Evolutionary conservation across 2,113 vertebrate genomes (phyloP).

Genomic region (Vimba vimba): DNA sequence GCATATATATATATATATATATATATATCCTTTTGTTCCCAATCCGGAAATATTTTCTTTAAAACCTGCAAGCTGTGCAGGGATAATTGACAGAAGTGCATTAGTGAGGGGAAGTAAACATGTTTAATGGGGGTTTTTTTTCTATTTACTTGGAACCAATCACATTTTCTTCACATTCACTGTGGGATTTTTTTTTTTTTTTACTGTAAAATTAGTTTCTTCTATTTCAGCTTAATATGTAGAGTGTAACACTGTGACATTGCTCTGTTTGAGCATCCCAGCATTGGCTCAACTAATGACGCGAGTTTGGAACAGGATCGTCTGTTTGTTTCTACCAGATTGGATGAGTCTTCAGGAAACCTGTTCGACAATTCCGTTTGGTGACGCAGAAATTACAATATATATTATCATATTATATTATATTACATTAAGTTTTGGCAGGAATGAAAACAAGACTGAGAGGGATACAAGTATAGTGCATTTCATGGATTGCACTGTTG

Average conservation of each 20-base stretch:
- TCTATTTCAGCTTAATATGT: not conserved
- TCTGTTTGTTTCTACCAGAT: not conserved
- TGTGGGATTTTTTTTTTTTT: not conserved
- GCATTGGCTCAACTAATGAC: not conserved
- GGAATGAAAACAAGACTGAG: too few relatives aligned
- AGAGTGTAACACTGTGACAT: not conserved
- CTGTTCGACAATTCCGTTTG: not conserved
- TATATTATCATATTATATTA: too few relatives aligned
- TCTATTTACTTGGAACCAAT: not conserved
- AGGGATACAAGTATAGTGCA: too few relatives aligned
- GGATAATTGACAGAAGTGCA: not conserved
- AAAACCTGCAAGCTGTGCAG: not conserved
- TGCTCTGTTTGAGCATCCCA: not conserved
- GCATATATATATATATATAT: too few relatives aligned
- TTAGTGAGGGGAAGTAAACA: constrained; percentile 5
- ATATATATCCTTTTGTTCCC: not conserved
- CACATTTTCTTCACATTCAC: not conserved
- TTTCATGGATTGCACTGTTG: too few relatives aligned
- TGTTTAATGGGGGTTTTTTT: not conserved
- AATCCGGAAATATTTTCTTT: not conserved
- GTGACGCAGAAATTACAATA: not conserved
- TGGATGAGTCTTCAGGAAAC: too few relatives aligned
- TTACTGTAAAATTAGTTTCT: not conserved
- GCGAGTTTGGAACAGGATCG: not conserved
- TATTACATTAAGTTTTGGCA: too few relatives aligned